These are phyloP conservation scores for Helicoverpa assulta DNA, from an alignment of 2,888 invertebrate species.

Conservation along the genomic window DNA sequence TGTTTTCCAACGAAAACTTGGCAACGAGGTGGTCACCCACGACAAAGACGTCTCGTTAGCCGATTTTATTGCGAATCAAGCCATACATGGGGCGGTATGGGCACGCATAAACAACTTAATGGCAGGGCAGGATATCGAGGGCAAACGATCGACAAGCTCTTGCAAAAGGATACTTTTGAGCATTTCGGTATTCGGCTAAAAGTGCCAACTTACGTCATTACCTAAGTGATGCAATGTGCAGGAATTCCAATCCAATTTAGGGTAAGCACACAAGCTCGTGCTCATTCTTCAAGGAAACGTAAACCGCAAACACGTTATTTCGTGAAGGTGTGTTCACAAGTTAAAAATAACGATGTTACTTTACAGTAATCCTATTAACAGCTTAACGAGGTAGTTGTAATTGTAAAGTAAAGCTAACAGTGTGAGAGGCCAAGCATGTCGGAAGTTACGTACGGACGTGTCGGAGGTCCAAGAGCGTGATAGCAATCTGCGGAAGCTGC, in stretches of 20 bases:
- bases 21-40: conserved; percentile 82
- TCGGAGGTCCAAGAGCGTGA: conserved; percentile 75
- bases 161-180: conserved; percentile 55
- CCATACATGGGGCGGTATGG: conserved; percentile 77
- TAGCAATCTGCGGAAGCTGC: conserved; percentile 82
- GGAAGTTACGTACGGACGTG: conserved; percentile 75
- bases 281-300: conserved; percentile 40
- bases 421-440: conserved; percentile 70
- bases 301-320: conserved; percentile 44
- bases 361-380: conserved; percentile 10
- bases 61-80: conserved; percentile 71
- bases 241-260: conserved; percentile 53
- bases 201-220: conserved; percentile 47
- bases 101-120: conserved; percentile 76
- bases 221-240: conserved; percentile 51
- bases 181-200: conserved; percentile 43
- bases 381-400: conserved; percentile 2
- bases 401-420: conserved; percentile 43
- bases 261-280: conserved; percentile 43
- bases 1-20: conserved; percentile 76
- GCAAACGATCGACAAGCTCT: conserved; percentile 66
- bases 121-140: conserved; percentile 70
- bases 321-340: conserved; percentile 26
- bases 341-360: conserved; percentile 25
- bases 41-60: conserved; percentile 77